Conservation (phyloP, 2,797 vertebrate species). For the Anableps anableps region DNA sequence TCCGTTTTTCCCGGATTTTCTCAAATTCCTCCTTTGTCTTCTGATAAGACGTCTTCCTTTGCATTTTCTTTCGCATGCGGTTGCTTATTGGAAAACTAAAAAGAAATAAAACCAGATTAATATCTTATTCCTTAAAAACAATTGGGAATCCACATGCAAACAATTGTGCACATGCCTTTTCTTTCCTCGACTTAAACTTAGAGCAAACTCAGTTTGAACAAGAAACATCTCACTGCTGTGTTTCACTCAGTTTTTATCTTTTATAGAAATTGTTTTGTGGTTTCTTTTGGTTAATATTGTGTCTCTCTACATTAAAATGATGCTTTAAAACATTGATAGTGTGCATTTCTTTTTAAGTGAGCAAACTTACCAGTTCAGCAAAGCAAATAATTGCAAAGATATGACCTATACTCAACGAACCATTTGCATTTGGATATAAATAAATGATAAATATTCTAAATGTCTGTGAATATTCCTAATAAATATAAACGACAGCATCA, state of each 20-base stretch:
- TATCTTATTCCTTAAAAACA: no score
- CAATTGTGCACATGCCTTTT: no score
- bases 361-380: no score
- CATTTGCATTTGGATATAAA: not conserved
- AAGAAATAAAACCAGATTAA: not conserved
- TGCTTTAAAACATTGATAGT: no score
- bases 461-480: not conserved
- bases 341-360: no score
- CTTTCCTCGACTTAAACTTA: not conserved
- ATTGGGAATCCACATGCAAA: not conserved
- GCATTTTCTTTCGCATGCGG: slow-evolving; percentile 77
- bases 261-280: no score
- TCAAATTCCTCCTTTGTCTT: slow-evolving; percentile 92
- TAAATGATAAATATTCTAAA: not conserved
- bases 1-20: slow-evolving; percentile 78
- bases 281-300: no score
- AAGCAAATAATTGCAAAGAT: not conserved
- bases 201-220: not conserved
- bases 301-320: no score
- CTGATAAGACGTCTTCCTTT: slow-evolving; percentile 89
- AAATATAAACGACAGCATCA: not conserved
- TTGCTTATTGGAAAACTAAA: slow-evolving; percentile 73
- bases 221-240: not conserved
- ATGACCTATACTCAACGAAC: no score
- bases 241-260: no score